phyloP scores from a whole-genome alignment of 37 sponge, comb jelly and placozoan genomes.

The Eunapius fragilis region DNA sequence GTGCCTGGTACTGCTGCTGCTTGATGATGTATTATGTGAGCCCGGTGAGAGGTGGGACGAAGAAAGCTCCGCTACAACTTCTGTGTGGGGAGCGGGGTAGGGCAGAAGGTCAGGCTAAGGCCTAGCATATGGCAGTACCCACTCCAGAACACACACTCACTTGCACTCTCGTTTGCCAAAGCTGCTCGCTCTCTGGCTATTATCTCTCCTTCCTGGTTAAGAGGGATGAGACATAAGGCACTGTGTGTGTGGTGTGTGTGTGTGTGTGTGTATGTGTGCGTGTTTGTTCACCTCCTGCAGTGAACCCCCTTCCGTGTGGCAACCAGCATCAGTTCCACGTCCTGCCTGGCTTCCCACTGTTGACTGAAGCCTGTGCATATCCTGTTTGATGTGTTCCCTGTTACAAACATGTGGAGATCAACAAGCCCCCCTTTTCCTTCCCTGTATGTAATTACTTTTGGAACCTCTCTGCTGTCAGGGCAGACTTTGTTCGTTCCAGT shows the following conservation, averaged over 20 bases:
- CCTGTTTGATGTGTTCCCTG: slow-evolving; percentile 51
- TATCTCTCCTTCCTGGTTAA: slow-evolving; percentile 28
- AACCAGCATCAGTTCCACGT: neutral
- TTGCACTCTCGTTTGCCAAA: slow-evolving; percentile 52
- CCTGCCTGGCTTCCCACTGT: neutral
- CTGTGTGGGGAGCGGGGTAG: neutral
- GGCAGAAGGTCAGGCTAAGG: neutral
- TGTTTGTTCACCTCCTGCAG: neutral
- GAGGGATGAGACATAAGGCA: neutral
- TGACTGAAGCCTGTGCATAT: slow-evolving; percentile 12
- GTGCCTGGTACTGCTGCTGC: neutral
- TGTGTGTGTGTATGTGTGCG: neutral
- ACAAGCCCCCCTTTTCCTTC: neutral
- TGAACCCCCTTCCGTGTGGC: neutral
- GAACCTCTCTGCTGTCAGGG: slow-evolving; percentile 52
- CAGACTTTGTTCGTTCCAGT: slow-evolving; percentile 37
- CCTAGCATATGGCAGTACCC: neutral
- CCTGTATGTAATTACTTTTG: slow-evolving; percentile 39
- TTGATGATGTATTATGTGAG: neutral
- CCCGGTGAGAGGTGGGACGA: neutral
- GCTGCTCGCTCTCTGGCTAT: slow-evolving; percentile 45
- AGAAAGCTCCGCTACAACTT: slow-evolving; percentile 1
- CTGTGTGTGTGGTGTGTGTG: neutral
- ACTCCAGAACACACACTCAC: slow-evolving; percentile 14
- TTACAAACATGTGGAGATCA: neutral